Base-by-base conservation (phyloP, 2,113 vertebrate species). In the Apus apus region DNA sequence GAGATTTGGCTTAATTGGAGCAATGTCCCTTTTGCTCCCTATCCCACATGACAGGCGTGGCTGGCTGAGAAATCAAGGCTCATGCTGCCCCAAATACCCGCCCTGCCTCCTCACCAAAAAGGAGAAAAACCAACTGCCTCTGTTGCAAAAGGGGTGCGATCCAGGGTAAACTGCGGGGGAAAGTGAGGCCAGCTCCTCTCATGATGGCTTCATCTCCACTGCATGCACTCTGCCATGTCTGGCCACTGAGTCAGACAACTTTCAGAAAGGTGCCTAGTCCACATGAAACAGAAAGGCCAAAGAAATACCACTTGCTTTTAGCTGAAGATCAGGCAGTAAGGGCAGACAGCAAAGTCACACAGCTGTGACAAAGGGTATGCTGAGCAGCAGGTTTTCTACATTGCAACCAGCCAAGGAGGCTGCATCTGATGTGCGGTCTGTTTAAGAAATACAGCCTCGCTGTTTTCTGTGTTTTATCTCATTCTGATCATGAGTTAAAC, bases 381-480 rank as follows among this genome's bases (percentile, higher is more conserved):
- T 48, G 23, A 43, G 89, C 67, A 65, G 60, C 51, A 75, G 65
- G 46, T 72, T 36, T 84, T 13, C 83, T 45, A 17, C 3, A 2
- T 38, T 40, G 54, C 34, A 58, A 17, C 17, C 54, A 74, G 86
- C 32, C 54, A 15, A 80, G 58, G 68, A 65, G 87, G 43, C 50
- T 92, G 58, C 25, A 30, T 72, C 75, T 87, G 62, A 89, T 58
- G 6, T 45, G 68, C 1, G 23, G 53, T 58, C 79, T 94, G 65
- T 83, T 95, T 94, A 92, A 79, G 89, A 91, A 93, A 85, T n/a
- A 48, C n/a, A 93, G 84, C 43, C 54, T 91, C 40, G 0, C 15
- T 53, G 62, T 86, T 95, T 78, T 67, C 77, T 2, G 9, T 93
- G 91, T 91, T 97, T 97, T 98, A 98, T 97, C 96, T 75, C 83